A percentile compares a stretch with the other conserved stretches of the same genome.
Conservation (phyloP, 1,140 invertebrate species). For the Leptopilina boulardi region DNA sequence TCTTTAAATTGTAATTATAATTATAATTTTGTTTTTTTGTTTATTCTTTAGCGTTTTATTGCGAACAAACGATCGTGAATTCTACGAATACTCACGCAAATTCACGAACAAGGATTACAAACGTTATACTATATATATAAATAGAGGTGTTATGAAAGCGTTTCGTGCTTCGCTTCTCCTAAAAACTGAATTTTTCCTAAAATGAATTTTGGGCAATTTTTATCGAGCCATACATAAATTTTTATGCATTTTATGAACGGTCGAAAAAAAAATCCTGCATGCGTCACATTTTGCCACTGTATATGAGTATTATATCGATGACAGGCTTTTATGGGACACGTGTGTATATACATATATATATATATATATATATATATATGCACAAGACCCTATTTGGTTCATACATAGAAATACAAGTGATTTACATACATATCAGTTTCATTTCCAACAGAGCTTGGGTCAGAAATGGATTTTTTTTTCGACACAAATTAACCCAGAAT, state of each 20-base stretch:
- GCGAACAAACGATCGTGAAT: too few relatives aligned
- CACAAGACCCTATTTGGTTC: slow-evolving; percentile 39
- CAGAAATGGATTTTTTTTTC: slow-evolving; percentile 20
- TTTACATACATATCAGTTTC: slow-evolving; percentile 67
- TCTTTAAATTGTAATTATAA: too few relatives aligned
- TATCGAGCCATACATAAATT: slow-evolving; percentile 35
- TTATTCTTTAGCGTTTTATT: too few relatives aligned
- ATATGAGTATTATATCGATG: background rate
- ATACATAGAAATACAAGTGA: slow-evolving; percentile 61
- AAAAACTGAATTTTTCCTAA: slow-evolving; percentile 6
- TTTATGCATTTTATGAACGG: slow-evolving; percentile 12
- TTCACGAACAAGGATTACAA: too few relatives aligned
- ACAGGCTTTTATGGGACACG: background rate
- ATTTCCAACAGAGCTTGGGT: slow-evolving; percentile 43
- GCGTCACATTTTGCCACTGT: background rate
- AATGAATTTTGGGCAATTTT: slow-evolving; percentile 20
- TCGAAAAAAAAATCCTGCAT: background rate
- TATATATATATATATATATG: background rate
- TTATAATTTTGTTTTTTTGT: too few relatives aligned
- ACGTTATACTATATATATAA: background rate
- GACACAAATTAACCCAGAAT: background rate
- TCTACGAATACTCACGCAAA: too few relatives aligned
- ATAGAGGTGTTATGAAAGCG: background rate
- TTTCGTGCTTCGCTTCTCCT: background rate
- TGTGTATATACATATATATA: background rate